A percentile compares a stretch with the other conserved stretches of the same genome.
Evolutionary conservation across 1,140 invertebrate genomes (phyloP).

Genomic region (Pseudachorutes palmiensis): DNA sequence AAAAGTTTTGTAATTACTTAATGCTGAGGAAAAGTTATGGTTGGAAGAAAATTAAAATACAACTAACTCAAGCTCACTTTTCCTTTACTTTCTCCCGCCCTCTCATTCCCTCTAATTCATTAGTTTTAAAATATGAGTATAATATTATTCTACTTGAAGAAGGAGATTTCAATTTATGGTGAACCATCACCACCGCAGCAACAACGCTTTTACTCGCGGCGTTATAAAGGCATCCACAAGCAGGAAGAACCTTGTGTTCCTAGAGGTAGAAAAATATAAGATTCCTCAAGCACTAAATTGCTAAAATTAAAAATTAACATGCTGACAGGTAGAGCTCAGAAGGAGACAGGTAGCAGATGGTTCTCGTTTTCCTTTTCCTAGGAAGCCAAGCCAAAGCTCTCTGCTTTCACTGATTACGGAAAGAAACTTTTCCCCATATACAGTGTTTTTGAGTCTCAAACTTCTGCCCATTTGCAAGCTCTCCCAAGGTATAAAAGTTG

Average conservation of each 20-base stretch:
- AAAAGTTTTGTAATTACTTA: conserved; percentile 13
- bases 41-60: conserved; percentile 2
- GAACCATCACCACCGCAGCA: not conserved
- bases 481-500: not conserved
- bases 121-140: conserved; percentile 6
- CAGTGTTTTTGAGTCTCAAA: not conserved
- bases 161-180: conserved; percentile 2
- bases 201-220: no score
- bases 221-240: no score
- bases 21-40: conserved; percentile 11
- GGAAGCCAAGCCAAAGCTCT: not conserved
- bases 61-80: not conserved
- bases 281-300: not conserved
- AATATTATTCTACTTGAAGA: not conserved
- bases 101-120: not conserved
- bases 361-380: not conserved
- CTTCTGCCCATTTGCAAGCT: no score
- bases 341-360: not conserved
- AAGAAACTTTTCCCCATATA: not conserved
- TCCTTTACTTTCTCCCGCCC: not conserved
- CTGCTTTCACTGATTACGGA: not conserved
- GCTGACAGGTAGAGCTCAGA: not conserved
- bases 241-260: no score
- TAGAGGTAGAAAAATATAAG: not conserved
- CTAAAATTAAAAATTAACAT: not conserved